Conservation (phyloP, 2,888 invertebrate genomes). For the Homarus gammarus region DNA sequence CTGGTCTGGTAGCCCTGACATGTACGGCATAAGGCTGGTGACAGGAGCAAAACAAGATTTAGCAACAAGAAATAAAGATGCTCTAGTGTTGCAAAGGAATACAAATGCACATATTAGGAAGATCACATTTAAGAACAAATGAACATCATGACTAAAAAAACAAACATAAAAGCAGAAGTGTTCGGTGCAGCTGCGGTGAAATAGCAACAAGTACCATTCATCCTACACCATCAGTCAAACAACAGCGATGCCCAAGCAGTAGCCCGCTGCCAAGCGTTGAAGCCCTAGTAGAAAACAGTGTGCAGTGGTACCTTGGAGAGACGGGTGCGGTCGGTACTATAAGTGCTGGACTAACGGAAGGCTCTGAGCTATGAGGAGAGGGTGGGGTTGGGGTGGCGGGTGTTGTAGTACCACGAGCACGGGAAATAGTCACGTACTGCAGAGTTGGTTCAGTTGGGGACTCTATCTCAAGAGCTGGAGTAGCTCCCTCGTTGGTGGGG, state of each 20-base stretch:
- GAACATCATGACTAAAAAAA: too few relatives aligned
- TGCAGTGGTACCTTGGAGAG: conserved; percentile 53
- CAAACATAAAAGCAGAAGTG: too few relatives aligned
- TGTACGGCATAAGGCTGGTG: too few relatives aligned
- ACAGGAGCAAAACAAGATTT: too few relatives aligned
- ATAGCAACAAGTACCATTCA: too few relatives aligned
- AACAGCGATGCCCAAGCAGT: background rate
- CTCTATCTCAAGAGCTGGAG: conserved; percentile 7
- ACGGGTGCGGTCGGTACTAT: conserved; percentile 26
- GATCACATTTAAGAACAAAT: too few relatives aligned
- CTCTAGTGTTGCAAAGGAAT: too few relatives aligned
- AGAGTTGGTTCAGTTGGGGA: conserved; percentile 53
- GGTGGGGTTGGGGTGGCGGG: conserved; percentile 38
- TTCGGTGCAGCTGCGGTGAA: too few relatives aligned
- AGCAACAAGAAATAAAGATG: too few relatives aligned
- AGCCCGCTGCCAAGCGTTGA: conserved; percentile 18
- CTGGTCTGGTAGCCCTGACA: too few relatives aligned
- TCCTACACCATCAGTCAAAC: too few relatives aligned
- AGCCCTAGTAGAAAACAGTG: background rate
- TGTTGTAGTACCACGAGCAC: conserved; percentile 32
- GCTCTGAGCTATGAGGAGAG: conserved; percentile 14
- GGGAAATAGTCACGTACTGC: conserved; percentile 67
- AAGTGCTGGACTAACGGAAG: conserved; percentile 42
- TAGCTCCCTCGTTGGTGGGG: background rate
- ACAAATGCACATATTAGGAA: too few relatives aligned